phyloP scores from a whole-genome alignment of 2,888 invertebrate genomes.

The Silvanus unidentatus region DNA sequence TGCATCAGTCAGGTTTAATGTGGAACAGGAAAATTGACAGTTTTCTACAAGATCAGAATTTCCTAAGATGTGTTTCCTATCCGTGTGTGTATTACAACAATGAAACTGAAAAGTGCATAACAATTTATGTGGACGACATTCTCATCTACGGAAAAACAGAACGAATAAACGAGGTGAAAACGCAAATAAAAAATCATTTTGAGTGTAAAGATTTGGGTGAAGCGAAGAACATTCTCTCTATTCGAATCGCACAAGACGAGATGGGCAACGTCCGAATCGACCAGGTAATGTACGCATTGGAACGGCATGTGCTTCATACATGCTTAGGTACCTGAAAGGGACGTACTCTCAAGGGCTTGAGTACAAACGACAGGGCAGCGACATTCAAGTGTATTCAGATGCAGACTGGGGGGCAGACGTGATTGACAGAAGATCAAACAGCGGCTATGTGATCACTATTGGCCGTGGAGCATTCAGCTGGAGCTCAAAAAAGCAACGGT shows the following conservation, averaged over 20 bases:
- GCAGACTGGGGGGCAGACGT: too few species aligned
- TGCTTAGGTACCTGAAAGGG: too few species aligned
- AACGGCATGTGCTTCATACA: too few species aligned
- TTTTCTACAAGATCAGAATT: too few species aligned
- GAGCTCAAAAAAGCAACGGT: too few species aligned
- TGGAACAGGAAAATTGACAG: conserved; percentile 2
- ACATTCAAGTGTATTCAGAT: too few species aligned
- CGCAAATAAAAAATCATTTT: not conserved
- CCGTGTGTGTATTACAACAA: conserved; percentile 6
- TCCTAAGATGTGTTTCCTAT: not conserved
- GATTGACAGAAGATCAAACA: too few species aligned
- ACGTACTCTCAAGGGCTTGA: too few species aligned
- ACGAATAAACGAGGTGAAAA: not conserved
- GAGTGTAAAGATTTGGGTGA: conserved; percentile 1
- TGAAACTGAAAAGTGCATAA: not conserved
- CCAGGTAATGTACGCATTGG: not conserved
- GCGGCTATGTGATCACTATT: too few species aligned
- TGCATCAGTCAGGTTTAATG: conserved; percentile 6
- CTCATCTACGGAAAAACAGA: not conserved
- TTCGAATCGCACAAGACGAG: not conserved
- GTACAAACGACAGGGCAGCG: too few species aligned
- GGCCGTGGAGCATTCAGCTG: too few species aligned
- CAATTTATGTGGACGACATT: conserved; percentile 3
- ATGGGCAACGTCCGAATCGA: conserved; percentile 1
- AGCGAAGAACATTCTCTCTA: conserved; percentile 3